phyloP scores from a whole-genome alignment of 2,113 vertebrate genomes.

The Ictidomys tridecemlineatus region DNA sequence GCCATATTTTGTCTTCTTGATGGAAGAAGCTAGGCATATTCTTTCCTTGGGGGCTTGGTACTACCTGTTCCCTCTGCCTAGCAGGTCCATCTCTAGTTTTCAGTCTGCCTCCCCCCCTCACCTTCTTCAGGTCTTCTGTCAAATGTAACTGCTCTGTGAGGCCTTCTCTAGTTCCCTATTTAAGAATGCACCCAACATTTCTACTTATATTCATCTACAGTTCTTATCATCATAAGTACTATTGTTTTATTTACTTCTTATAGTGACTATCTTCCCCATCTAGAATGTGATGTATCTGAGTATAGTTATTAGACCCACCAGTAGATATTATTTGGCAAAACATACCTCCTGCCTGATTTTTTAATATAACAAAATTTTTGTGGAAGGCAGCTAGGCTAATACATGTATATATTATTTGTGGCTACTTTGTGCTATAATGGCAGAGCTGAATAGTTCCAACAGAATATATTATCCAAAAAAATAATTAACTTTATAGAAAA shows the following conservation, averaged over 20 bases:
- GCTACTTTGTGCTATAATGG: background rate
- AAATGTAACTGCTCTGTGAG: background rate
- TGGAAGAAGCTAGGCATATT: background rate
- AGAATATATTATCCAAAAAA: background rate
- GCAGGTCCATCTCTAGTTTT: background rate
- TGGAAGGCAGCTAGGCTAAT: background rate
- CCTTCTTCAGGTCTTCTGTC: background rate
- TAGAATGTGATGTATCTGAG: background rate
- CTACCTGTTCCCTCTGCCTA: background rate
- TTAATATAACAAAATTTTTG: background rate
- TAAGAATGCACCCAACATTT: background rate
- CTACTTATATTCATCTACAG: background rate
- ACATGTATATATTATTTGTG: background rate
- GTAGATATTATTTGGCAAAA: background rate
- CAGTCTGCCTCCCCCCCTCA: background rate
- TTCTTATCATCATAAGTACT: background rate
- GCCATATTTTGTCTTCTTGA: background rate
- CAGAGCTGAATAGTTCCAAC: background rate
- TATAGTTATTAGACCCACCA: background rate
- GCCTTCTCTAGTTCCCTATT: background rate
- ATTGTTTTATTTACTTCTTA: conserved; percentile 48
- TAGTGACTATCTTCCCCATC: background rate
- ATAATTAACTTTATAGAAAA: background rate
- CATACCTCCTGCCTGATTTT: background rate
- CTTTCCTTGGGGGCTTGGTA: background rate